phyloP scores from a whole-genome alignment of 2,113 vertebrate species.

The Edolisoma coerulescens region DNA sequence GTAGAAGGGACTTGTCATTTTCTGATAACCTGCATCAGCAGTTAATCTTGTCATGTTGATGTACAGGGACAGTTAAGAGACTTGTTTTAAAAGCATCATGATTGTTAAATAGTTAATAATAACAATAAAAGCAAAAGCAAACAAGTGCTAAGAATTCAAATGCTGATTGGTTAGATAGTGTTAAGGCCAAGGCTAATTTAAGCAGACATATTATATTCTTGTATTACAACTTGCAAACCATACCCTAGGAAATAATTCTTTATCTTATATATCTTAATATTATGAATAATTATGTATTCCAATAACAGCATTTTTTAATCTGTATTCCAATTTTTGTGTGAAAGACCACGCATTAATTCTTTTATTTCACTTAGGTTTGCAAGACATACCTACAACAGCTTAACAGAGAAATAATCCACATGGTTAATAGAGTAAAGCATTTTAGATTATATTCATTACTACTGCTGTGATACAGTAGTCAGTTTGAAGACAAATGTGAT shows the following conservation, averaged over 20 bases:
- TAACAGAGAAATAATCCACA: background rate
- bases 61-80: background rate
- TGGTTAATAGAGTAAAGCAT: background rate
- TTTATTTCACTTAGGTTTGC: background rate
- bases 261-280: background rate
- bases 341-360: background rate
- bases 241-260: background rate
- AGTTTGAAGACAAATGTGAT: background rate
- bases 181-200: constrained; percentile 5
- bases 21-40: background rate
- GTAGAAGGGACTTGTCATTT: constrained; percentile 5
- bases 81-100: constrained; percentile 29
- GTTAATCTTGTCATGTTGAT: background rate
- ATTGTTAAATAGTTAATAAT: background rate
- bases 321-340: background rate
- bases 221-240: background rate
- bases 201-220: background rate
- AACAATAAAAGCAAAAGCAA: constrained; percentile 12
- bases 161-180: background rate
- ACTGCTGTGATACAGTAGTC: background rate
- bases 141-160: background rate
- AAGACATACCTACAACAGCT: background rate
- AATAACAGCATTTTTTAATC: background rate
- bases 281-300: background rate
- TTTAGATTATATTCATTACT: background rate